These are phyloP conservation scores for Philaethria dido DNA, from an alignment of 2,888 invertebrate genomes.

Conservation along the genomic window DNA sequence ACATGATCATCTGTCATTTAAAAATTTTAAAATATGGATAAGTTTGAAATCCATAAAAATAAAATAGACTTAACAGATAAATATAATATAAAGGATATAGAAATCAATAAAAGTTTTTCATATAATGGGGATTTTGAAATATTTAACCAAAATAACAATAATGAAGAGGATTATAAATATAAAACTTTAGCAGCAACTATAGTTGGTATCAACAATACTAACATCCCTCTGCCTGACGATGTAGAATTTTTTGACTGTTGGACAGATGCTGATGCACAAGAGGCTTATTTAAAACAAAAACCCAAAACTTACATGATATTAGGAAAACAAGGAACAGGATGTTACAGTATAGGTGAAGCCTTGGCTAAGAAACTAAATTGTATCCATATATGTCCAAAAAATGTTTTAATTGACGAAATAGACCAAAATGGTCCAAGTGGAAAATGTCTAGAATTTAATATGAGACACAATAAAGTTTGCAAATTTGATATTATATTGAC, in stretches of 20 bases:
- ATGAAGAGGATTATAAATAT: constrained; percentile 34
- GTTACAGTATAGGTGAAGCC: constrained; percentile 79
- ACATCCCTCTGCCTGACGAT: constrained; percentile 55
- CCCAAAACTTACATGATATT: constrained; percentile 85
- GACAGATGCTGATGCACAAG: constrained; percentile 80
- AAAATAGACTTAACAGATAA: constrained; percentile 60
- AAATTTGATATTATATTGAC: constrained; percentile 77
- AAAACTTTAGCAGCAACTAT: constrained; percentile 64
- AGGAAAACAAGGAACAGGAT: constrained; percentile 84
- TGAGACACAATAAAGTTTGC: constrained; percentile 79
- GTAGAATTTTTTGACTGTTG: constrained; percentile 63
- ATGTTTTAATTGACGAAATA: constrained; percentile 83
- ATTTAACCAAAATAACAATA: constrained; percentile 44
- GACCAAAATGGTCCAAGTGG: constrained; percentile 81
- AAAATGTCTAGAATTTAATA: constrained; percentile 82
- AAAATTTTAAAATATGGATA: constrained; percentile 18
- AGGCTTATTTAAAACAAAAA: constrained; percentile 70
- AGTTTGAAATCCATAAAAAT: constrained; percentile 49
- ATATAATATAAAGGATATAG: constrained; percentile 50
- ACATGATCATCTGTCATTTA: not conserved
- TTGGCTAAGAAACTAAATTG: constrained; percentile 83
- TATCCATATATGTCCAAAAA: constrained; percentile 83
- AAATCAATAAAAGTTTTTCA: constrained; percentile 52
- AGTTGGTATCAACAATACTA: constrained; percentile 69
- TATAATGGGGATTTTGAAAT: constrained; percentile 53